A percentile compares a stretch with the other conserved stretches of the same genome.
phyloP scores from a whole-genome alignment of 2,797 vertebrate species.

The Lutjanus campechanus region DNA sequence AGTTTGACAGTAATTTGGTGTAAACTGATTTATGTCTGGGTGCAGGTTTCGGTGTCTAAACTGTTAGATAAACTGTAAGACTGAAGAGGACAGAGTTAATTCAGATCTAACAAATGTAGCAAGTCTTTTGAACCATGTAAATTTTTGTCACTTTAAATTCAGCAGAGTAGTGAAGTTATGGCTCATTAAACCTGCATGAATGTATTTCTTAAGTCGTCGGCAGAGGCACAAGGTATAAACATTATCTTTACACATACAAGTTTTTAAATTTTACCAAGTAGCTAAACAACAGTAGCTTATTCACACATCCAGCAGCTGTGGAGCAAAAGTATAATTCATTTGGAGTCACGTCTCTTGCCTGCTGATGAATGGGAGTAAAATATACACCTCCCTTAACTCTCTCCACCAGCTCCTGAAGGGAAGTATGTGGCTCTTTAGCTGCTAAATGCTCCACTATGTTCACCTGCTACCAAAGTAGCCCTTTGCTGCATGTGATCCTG shows the following conservation, averaged over 20 bases:
- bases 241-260: no score
- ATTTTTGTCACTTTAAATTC: not conserved
- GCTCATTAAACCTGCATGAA: not conserved
- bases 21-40: not conserved
- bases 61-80: not conserved
- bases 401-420: not conserved
- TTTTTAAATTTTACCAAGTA: no score
- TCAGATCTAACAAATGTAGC: not conserved
- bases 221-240: no score
- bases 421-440: not conserved
- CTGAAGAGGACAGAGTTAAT: not conserved
- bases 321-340: not conserved
- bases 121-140: not conserved
- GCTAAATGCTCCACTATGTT: not conserved
- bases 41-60: not conserved
- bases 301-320: not conserved
- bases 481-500: no score
- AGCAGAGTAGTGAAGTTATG: not conserved
- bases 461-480: not conserved
- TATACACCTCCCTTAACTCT: not conserved
- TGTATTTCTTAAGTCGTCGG: not conserved
- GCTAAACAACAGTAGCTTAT: not conserved
- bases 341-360: no score
- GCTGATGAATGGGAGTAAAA: no score
- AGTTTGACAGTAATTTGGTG: constrained; percentile 22